These are phyloP conservation scores for Tetramorium alpestre DNA, from an alignment of 1,140 invertebrate species.

Conservation along the genomic window DNA sequence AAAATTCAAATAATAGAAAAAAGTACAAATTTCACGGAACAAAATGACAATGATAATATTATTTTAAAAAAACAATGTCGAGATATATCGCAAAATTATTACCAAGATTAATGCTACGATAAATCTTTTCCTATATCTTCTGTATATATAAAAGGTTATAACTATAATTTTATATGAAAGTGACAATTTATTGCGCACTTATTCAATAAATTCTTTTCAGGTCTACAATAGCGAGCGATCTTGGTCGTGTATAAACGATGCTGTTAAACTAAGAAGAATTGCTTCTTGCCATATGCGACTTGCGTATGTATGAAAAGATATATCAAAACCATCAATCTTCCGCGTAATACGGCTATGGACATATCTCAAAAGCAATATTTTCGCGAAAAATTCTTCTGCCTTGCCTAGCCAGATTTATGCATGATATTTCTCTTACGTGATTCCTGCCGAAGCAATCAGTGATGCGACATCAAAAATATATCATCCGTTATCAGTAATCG, in stretches of 20 bases:
- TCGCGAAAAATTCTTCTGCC: conserved; percentile 32
- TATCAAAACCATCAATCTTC: conserved; percentile 41
- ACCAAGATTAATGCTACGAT: background rate
- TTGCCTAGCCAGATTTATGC: conserved; percentile 25
- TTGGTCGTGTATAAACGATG: background rate
- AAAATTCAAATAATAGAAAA: background rate
- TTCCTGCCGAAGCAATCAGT: conserved; percentile 42
- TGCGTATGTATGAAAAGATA: background rate
- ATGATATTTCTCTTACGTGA: conserved; percentile 30
- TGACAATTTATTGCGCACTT: background rate
- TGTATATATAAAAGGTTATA: background rate
- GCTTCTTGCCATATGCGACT: conserved; percentile 2
- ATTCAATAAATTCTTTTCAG: background rate
- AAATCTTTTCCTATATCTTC: background rate
- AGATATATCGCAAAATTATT: background rate
- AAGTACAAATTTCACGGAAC: background rate
- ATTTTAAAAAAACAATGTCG: background rate
- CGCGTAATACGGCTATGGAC: conserved; percentile 29
- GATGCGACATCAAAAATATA: conserved; percentile 14
- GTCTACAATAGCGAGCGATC: background rate
- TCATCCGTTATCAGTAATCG: conserved; percentile 30
- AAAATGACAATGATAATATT: conserved; percentile 17
- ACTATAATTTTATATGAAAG: background rate
- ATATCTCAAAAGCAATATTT: conserved; percentile 46
- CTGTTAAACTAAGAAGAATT: conserved; percentile 19